Evolutionary conservation across 2,888 invertebrate species (phyloP).

Genomic region (Euzophera pinguis): DNA sequence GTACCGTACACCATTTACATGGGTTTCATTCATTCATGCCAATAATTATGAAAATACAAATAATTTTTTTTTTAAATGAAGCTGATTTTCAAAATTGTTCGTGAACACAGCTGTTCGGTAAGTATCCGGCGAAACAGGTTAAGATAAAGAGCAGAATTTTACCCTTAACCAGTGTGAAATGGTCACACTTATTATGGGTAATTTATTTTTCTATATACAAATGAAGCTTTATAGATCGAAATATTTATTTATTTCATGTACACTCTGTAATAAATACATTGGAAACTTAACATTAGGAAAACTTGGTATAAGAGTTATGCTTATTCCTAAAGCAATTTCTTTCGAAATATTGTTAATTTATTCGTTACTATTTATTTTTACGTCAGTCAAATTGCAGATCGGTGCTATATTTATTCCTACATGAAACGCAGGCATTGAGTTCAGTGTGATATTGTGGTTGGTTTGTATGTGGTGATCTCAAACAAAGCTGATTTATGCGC

Average conservation of each 20-base stretch:
- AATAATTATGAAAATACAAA: not conserved
- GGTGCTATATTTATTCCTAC: not conserved
- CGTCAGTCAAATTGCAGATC: not conserved
- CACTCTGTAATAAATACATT: too few relatives aligned
- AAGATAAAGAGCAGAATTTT: constrained; percentile 3
- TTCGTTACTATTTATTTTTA: not conserved
- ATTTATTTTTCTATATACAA: not conserved
- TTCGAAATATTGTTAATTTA: too few relatives aligned
- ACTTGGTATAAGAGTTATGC: too few relatives aligned
- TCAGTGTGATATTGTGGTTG: not conserved
- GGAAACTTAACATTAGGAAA: too few relatives aligned
- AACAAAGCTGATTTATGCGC: constrained; percentile 64
- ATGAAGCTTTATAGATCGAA: too few relatives aligned
- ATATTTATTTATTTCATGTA: too few relatives aligned
- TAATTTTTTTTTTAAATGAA: not conserved
- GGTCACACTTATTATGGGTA: not conserved
- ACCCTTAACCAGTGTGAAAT: constrained; percentile 11
- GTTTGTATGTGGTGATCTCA: constrained; percentile 21
- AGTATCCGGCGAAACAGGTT: constrained; percentile 2
- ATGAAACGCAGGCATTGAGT: not conserved
- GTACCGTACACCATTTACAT: not conserved
- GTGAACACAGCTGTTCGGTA: not conserved
- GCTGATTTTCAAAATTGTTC: constrained; percentile 3
- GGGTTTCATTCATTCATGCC: not conserved
- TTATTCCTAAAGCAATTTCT: too few relatives aligned